Conservation (phyloP, 2,113 vertebrate genomes). For the Acanthisitta chloris region DNA sequence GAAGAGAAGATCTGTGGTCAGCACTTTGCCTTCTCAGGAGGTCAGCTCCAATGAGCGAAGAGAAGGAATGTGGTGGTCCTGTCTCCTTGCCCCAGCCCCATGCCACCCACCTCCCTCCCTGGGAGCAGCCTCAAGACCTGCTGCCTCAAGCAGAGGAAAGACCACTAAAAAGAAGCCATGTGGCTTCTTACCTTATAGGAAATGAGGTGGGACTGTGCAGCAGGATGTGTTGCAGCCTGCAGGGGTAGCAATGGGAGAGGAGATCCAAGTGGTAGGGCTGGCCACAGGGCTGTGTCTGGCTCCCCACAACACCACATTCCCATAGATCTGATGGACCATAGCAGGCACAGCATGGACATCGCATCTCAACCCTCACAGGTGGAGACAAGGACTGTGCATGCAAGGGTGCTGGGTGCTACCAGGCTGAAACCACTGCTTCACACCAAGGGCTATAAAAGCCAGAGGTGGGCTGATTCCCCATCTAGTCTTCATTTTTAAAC, state of each 20-base stretch:
- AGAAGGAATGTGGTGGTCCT: neutral
- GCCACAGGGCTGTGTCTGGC: too few relatives aligned
- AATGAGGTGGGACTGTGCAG: accelerated
- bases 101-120: neutral
- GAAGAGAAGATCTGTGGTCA: conserved; percentile 61
- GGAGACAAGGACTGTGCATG: accelerated
- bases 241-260: neutral
- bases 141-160: neutral
- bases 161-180: neutral
- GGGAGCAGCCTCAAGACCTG: neutral
- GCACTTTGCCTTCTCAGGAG: conserved; percentile 55
- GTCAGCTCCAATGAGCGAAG: neutral
- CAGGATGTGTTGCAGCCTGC: neutral
- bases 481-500: neutral
- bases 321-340: neutral
- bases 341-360: neutral
- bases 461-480: neutral
- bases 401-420: neutral
- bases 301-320: neutral
- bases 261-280: accelerated
- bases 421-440: neutral
- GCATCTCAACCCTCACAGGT: neutral
- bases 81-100: neutral
- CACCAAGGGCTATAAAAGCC: neutral
- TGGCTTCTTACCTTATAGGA: neutral